phyloP scores from a whole-genome alignment of 2,797 vertebrate species.

The Babyrousa celebensis region DNA sequence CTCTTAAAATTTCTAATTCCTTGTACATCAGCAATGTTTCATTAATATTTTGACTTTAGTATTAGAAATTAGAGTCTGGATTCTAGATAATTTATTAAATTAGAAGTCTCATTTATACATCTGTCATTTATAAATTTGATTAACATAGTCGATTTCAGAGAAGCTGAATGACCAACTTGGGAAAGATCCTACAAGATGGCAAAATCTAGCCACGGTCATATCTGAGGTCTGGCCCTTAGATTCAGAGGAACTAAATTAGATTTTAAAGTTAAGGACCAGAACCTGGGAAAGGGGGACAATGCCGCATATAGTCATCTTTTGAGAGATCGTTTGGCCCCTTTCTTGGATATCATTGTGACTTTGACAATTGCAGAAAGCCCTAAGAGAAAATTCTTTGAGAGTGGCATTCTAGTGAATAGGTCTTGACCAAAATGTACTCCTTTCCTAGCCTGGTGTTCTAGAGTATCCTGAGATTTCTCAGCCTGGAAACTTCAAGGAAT shows the following conservation, averaged over 20 bases:
- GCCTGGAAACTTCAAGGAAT: not conserved
- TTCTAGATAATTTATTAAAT: constrained; percentile 55
- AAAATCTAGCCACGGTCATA: not conserved
- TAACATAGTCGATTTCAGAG: not conserved
- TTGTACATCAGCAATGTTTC: not conserved
- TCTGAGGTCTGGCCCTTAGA: not conserved
- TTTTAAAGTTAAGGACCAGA: constrained; percentile 7
- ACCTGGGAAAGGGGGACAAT: not conserved
- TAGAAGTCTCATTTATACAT: constrained; percentile 23
- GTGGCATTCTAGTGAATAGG: not conserved
- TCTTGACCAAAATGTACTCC: not conserved
- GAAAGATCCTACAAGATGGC: not conserved
- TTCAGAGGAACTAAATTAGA: not conserved
- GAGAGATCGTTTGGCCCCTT: not conserved
- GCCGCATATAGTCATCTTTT: not conserved
- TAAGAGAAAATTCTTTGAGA: not conserved
- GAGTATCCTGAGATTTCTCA: not conserved
- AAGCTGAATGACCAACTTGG: constrained; percentile 16
- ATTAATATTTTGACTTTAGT: constrained; percentile 68
- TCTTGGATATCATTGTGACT: not conserved
- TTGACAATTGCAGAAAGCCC: not conserved
- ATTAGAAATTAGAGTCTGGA: constrained; percentile 25
- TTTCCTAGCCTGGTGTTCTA: not conserved
- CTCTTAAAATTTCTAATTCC: constrained; percentile 46
- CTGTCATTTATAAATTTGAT: constrained; percentile 39